Conservation (phyloP, 2,888 invertebrate species). For the Syritta pipiens region DNA sequence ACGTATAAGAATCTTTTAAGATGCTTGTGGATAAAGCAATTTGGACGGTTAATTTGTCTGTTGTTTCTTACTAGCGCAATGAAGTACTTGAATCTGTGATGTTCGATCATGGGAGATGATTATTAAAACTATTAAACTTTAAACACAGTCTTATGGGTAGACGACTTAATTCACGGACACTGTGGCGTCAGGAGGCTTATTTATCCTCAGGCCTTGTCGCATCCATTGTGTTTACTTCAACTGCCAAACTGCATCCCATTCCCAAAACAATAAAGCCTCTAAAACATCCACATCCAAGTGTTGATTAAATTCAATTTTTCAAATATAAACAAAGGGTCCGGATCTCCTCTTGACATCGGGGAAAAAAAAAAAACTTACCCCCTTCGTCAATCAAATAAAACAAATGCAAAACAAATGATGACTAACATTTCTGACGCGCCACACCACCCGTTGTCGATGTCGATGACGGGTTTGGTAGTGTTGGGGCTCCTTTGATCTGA, state of each 20-base stretch:
- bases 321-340: constrained; percentile 53
- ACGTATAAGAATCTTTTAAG: too few relatives aligned
- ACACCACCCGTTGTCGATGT: not conserved
- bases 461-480: constrained; percentile 16
- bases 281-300: constrained; percentile 36
- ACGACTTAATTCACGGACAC: too few relatives aligned
- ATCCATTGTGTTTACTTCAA: constrained; percentile 23
- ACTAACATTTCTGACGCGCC: not conserved
- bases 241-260: constrained; percentile 11
- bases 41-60: too few relatives aligned
- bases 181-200: too few relatives aligned
- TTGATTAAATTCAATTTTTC: constrained; percentile 59
- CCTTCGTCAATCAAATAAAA: constrained; percentile 66
- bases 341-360: constrained; percentile 51
- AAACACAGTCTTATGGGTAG: too few relatives aligned
- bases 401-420: constrained; percentile 54
- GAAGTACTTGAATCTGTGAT: too few relatives aligned
- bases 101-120: too few relatives aligned
- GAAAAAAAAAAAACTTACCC: constrained; percentile 53
- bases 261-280: constrained; percentile 35
- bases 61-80: too few relatives aligned
- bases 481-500: constrained; percentile 62
- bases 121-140: too few relatives aligned
- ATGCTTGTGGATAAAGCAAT: too few relatives aligned
- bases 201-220: too few relatives aligned